These are phyloP conservation scores for Xenopus laevis DNA, from an alignment of 2,113 vertebrate species.

Conservation along the genomic window DNA sequence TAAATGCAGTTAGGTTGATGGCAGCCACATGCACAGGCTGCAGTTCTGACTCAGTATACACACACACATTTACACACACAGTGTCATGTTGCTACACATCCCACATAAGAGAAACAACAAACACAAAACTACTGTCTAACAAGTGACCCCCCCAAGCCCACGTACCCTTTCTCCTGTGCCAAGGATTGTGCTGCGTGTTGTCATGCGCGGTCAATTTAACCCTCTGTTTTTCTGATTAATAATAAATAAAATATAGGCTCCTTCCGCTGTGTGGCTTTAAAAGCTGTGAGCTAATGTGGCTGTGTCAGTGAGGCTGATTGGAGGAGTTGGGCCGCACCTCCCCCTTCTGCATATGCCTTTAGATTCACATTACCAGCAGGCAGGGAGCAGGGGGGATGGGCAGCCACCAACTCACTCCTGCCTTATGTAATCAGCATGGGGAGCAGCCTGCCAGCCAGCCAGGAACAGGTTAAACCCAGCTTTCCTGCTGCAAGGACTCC, in stretches of 20 bases:
- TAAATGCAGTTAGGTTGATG: constrained; percentile 6
- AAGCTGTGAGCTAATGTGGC: constrained; percentile 41
- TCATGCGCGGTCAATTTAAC: constrained; percentile 11
- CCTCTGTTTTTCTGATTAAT: constrained; percentile 12
- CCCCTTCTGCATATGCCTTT: constrained; percentile 33
- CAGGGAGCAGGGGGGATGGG: constrained; percentile 19
- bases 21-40: constrained; percentile 32
- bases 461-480: constrained; percentile 17
- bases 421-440: constrained; percentile 22
- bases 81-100: background rate
- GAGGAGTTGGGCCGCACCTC: constrained; percentile 29
- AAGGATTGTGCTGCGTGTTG: background rate
- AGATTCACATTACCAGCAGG: constrained; percentile 42
- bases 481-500: background rate
- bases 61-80: background rate
- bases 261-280: constrained; percentile 35
- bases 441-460: constrained; percentile 1
- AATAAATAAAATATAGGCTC: constrained; percentile 23
- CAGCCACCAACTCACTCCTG: constrained; percentile 7
- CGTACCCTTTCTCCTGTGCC: background rate
- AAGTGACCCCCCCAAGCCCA: background rate
- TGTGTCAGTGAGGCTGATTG: constrained; percentile 36
- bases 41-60: background rate
- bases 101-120: background rate
- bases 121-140: background rate